phyloP scores from a whole-genome alignment of 2,797 vertebrate species.

The Synanceia verrucosa region DNA sequence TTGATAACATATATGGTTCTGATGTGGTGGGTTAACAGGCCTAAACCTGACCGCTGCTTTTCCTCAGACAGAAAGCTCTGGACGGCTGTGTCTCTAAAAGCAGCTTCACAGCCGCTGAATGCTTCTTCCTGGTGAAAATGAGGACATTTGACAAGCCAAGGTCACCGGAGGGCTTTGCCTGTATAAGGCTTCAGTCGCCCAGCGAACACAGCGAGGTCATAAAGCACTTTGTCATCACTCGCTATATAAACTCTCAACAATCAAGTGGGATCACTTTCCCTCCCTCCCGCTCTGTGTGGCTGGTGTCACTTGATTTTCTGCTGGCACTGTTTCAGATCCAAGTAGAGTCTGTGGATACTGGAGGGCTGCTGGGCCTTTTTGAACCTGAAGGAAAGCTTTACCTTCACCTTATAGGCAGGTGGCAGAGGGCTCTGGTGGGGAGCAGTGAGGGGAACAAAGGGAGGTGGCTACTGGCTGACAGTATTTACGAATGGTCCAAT shows the following conservation, averaged over 20 bases:
- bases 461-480: conserved; percentile 47
- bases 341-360: conserved; percentile 72
- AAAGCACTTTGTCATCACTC: conserved; percentile 85
- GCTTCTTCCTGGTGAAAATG: conserved; percentile 76
- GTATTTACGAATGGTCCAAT: conserved; percentile 78
- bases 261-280: conserved; percentile 80
- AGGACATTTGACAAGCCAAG: conserved; percentile 78
- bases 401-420: conserved; percentile 59
- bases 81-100: conserved; percentile 60
- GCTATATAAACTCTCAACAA: conserved; percentile 84
- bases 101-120: conserved; percentile 62
- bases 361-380: conserved; percentile 41
- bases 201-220: conserved; percentile 75
- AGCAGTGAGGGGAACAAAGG: conserved; percentile 43
- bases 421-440: conserved; percentile 31
- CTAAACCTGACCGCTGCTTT: conserved; percentile 31
- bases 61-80: conserved; percentile 44
- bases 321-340: conserved; percentile 79
- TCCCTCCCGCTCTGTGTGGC: conserved; percentile 70
- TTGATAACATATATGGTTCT: too few relatives aligned
- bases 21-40: background rate
- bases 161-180: conserved; percentile 68
- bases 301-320: conserved; percentile 76
- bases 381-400: conserved; percentile 53
- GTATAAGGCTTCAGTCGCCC: conserved; percentile 73